Evolutionary conservation across 2,797 vertebrate species (phyloP).

Genomic region (Channa striata): DNA sequence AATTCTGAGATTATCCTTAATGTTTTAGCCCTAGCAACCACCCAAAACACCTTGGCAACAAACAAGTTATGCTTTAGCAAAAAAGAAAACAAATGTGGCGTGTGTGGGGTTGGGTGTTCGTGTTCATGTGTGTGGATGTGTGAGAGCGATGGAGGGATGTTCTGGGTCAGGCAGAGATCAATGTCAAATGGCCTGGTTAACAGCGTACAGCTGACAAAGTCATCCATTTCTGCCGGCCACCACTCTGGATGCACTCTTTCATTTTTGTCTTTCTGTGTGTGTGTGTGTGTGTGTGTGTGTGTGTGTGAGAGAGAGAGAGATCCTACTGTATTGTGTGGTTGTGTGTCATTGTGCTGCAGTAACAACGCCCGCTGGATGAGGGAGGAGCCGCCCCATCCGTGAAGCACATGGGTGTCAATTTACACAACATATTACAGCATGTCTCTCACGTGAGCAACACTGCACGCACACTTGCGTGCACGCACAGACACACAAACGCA

Average conservation of each 20-base stretch:
- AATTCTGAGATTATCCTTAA: too few relatives aligned
- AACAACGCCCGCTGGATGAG: slow-evolving; percentile 30
- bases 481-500: too few relatives aligned
- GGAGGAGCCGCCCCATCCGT: slow-evolving; percentile 57
- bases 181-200: slow-evolving; percentile 85
- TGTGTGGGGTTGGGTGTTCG: slow-evolving; percentile 3
- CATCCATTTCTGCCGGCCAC: slow-evolving; percentile 79
- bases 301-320: neutral
- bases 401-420: slow-evolving; percentile 57
- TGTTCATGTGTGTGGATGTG: neutral
- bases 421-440: slow-evolving; percentile 63
- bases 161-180: slow-evolving; percentile 78
- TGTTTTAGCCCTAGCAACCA: too few relatives aligned
- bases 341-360: slow-evolving; percentile 46
- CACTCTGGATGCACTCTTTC: slow-evolving; percentile 25
- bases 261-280: slow-evolving; percentile 33
- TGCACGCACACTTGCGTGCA: neutral
- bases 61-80: too few relatives aligned
- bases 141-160: slow-evolving; percentile 48
- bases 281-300: slow-evolving; percentile 30
- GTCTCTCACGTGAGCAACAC: slow-evolving; percentile 39
- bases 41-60: too few relatives aligned
- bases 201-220: slow-evolving; percentile 81
- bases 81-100: neutral
- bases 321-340: neutral